Evolutionary conservation across 2,113 vertebrate species (phyloP).

Genomic region (Capricornis sumatraensis): DNA sequence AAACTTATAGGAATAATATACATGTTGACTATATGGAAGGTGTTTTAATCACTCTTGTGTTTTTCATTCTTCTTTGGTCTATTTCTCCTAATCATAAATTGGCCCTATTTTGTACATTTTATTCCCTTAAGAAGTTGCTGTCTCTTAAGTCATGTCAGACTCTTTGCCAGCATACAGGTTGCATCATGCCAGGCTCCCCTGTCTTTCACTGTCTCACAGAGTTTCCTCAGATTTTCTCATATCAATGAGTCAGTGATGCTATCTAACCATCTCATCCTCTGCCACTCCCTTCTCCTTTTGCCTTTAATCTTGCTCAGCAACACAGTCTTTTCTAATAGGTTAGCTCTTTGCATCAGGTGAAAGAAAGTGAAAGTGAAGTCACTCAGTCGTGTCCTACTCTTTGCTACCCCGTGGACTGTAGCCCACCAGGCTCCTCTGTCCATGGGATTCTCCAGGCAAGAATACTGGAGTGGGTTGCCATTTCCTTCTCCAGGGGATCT

Average conservation of each 20-base stretch:
- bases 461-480: too few species aligned
- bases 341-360: neutral
- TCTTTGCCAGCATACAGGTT: neutral
- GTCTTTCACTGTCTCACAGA: neutral
- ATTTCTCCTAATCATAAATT: constrained; percentile 11
- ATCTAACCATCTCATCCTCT: neutral
- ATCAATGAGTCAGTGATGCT: neutral
- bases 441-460: too few species aligned
- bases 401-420: too few species aligned
- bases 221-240: neutral
- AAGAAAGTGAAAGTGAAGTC: too few species aligned
- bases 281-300: neutral
- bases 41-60: neutral
- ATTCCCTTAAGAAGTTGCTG: neutral
- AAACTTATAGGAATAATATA: neutral
- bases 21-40: neutral
- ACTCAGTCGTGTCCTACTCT: too few species aligned
- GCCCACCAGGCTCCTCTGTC: too few species aligned
- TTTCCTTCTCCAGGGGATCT: too few species aligned
- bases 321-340: neutral
- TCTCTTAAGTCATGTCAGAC: neutral
- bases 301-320: neutral
- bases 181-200: neutral
- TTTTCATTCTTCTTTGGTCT: constrained; percentile 1
- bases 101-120: neutral